Conservation (phyloP, 2,797 vertebrate genomes). For the Labroides dimidiatus region DNA sequence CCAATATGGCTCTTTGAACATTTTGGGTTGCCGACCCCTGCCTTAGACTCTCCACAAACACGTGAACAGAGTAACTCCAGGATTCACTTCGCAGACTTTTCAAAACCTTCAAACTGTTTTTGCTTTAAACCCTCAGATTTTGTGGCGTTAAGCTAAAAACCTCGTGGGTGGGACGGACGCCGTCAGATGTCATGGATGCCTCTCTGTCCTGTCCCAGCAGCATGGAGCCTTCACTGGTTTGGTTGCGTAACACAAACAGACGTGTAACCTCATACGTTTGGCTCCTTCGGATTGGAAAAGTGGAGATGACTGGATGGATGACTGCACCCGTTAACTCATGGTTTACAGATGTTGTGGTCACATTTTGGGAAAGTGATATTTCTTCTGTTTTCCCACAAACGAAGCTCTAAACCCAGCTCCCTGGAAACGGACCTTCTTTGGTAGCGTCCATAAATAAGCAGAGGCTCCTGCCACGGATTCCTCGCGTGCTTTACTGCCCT, state of each 20-base stretch:
- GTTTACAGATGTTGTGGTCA: conserved; percentile 64
- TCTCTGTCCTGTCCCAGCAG: too few species aligned
- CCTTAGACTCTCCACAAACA: too few species aligned
- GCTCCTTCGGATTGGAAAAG: conserved; percentile 31
- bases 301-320: conserved; percentile 24
- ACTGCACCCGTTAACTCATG: conserved; percentile 35
- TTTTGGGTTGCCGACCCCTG: too few species aligned
- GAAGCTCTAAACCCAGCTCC: conserved; percentile 34
- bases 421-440: conserved; percentile 58
- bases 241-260: background rate
- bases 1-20: too few species aligned
- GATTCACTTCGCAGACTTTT: too few species aligned
- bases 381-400: conserved; percentile 43
- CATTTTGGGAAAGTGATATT: conserved; percentile 54
- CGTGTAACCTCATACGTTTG: background rate
- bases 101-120: too few species aligned
- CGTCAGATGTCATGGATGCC: too few species aligned
- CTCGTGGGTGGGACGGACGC: too few species aligned
- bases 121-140: too few species aligned
- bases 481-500: conserved; percentile 60
- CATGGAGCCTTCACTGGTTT: too few species aligned
- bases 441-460: conserved; percentile 60
- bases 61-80: too few species aligned
- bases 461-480: conserved; percentile 59
- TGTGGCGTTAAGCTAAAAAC: too few species aligned